A percentile compares a stretch with the other conserved stretches of the same genome.
These are phyloP conservation scores for Drosophila teissieri DNA, from an alignment of 1,140 invertebrate species.

Conservation along the genomic window DNA sequence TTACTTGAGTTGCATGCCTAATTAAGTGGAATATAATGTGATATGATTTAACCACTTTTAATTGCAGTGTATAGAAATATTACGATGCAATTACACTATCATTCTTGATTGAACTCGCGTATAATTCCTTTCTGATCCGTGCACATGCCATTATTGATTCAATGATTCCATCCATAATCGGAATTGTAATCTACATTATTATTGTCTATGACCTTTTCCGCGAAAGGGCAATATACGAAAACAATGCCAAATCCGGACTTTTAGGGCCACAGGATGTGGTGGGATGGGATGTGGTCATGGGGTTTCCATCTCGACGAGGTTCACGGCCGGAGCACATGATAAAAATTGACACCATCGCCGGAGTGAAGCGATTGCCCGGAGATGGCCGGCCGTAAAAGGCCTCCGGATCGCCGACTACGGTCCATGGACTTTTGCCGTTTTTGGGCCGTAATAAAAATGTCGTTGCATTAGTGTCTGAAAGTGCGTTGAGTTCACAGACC, in stretches of 20 bases:
- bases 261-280: constrained; percentile 22
- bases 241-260: constrained; percentile 36
- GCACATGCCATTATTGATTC: too few relatives aligned
- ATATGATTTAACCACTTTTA: too few relatives aligned
- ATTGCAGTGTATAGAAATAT: too few relatives aligned
- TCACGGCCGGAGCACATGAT: constrained; percentile 72
- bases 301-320: constrained; percentile 39
- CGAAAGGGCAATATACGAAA: constrained; percentile 20
- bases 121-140: neutral
- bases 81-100: too few relatives aligned
- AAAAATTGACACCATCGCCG: constrained; percentile 74
- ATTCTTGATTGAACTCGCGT: neutral
- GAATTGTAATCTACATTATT: too few relatives aligned
- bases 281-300: neutral
- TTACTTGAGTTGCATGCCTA: too few relatives aligned
- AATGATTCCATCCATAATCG: too few relatives aligned
- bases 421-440: constrained; percentile 40
- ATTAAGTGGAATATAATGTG: too few relatives aligned
- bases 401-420: constrained; percentile 3
- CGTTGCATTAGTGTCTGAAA: constrained; percentile 71
- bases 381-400: constrained; percentile 55
- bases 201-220: neutral
- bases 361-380: constrained; percentile 1
- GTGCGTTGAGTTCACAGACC: constrained; percentile 25
- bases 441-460: constrained; percentile 78